Evolutionary conservation across 2,888 invertebrate species (phyloP).

Genomic region (Polydesmus complanatus): DNA sequence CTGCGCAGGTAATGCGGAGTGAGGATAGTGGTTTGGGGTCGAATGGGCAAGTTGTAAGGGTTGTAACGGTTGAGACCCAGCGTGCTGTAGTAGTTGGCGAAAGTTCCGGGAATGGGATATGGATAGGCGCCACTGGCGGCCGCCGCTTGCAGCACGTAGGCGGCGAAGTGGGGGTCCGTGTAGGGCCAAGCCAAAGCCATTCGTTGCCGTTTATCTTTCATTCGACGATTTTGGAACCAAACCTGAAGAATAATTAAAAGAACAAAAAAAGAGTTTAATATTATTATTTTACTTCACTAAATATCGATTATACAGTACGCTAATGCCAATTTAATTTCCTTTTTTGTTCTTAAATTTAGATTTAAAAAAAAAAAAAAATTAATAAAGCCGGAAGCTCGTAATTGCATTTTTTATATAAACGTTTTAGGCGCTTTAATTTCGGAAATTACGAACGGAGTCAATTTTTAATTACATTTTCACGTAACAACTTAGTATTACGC

Average conservation of each 20-base stretch:
- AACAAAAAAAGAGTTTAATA: conserved; percentile 21
- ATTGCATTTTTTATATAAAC: no score
- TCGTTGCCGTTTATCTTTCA: conserved; percentile 94
- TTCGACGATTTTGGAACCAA: conserved; percentile 94
- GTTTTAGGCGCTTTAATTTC: no score
- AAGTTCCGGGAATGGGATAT: conserved; percentile 31
- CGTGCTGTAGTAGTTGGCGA: conserved; percentile 22
- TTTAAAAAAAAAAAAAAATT: no score
- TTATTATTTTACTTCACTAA: no score
- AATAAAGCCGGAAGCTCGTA: no score
- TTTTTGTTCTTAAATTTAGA: no score
- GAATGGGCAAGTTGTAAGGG: conserved; percentile 21
- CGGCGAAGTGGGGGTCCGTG: conserved; percentile 79
- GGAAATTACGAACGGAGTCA: no score
- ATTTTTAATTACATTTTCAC: no score
- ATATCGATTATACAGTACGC: no score
- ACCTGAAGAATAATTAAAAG: conserved; percentile 44
- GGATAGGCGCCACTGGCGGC: conserved; percentile 45
- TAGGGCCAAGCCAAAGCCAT: conserved; percentile 92
- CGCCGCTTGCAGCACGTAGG: conserved; percentile 76
- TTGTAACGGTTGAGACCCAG: conserved; percentile 18
- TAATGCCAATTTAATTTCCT: no score
- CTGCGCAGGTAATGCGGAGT: conserved; percentile 20
- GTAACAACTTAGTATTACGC: no score
- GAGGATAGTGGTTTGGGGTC: conserved; percentile 25